phyloP scores from a whole-genome alignment of 1,140 invertebrate genomes.

The Scaptomyza hsui region DNA sequence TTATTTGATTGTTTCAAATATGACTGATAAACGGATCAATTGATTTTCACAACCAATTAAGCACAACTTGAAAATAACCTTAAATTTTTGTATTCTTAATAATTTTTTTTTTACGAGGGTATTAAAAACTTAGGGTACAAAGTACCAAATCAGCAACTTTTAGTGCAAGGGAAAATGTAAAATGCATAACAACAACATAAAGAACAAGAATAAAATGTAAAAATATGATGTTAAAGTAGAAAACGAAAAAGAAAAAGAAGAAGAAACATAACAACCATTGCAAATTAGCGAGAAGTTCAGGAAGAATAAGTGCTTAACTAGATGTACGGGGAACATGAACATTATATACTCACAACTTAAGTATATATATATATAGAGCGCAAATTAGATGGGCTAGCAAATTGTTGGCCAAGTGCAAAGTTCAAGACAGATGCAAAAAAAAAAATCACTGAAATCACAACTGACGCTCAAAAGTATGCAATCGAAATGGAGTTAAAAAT shows the following conservation, averaged over 20 bases:
- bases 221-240: slow-evolving; percentile 5
- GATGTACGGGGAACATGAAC: slow-evolving; percentile 11
- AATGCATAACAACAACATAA: slow-evolving; percentile 30
- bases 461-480: background rate
- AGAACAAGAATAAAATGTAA: slow-evolving; percentile 17
- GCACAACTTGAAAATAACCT: background rate
- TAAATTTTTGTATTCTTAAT: background rate
- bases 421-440: background rate
- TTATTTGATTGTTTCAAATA: too few relatives aligned
- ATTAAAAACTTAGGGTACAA: slow-evolving; percentile 11
- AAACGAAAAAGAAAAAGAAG: background rate
- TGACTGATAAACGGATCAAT: too few relatives aligned
- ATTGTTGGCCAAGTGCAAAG: slow-evolving; percentile 19
- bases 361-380: background rate
- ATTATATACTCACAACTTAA: background rate
- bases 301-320: slow-evolving; percentile 28
- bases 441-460: slow-evolving; percentile 5
- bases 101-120: background rate
- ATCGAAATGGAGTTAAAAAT: background rate
- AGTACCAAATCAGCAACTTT: slow-evolving; percentile 34
- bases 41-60: too few relatives aligned
- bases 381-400: slow-evolving; percentile 17
- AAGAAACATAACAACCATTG: slow-evolving; percentile 27
- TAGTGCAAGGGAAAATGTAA: slow-evolving; percentile 41
- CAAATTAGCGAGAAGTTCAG: slow-evolving; percentile 37